Conservation (phyloP, 1,140 invertebrate genomes). For the Octopus sinensis region DNA sequence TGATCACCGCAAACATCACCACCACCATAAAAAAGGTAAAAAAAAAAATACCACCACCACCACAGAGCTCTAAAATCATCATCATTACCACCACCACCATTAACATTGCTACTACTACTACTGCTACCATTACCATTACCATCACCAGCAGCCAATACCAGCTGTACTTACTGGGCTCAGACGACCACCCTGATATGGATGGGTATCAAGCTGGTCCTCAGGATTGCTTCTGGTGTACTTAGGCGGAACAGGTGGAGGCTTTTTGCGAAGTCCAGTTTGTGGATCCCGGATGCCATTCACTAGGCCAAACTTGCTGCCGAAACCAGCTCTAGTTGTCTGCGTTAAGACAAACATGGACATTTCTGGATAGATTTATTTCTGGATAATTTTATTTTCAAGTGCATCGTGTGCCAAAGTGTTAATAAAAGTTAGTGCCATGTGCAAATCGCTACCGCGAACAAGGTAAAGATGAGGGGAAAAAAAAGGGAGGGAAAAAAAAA, state of each 20-base stretch:
- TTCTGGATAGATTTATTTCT: too few species aligned
- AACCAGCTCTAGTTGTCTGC: slow-evolving; percentile 1
- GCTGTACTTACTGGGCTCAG: not conserved
- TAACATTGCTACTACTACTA: not conserved
- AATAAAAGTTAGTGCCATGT: too few species aligned
- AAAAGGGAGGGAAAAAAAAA: too few species aligned
- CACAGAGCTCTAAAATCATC: too few species aligned
- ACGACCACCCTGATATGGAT: not conserved
- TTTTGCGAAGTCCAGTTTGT: not conserved
- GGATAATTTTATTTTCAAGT: too few species aligned
- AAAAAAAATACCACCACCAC: too few species aligned
- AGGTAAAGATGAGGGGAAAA: too few species aligned
- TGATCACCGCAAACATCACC: too few species aligned
- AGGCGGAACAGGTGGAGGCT: not conserved
- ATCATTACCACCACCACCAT: not conserved
- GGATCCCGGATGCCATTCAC: not conserved
- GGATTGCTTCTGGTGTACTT: not conserved
- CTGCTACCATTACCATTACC: not conserved
- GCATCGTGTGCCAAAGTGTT: too few species aligned
- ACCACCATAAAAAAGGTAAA: too few species aligned
- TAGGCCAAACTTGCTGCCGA: not conserved
- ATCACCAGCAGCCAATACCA: not conserved
- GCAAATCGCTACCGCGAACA: too few species aligned
- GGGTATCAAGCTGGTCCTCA: not conserved
- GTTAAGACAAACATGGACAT: not conserved